A percentile compares a stretch with the other conserved stretches of the same genome.
Conservation (phyloP, 1,140 invertebrate species). For the Popillia japonica region DNA sequence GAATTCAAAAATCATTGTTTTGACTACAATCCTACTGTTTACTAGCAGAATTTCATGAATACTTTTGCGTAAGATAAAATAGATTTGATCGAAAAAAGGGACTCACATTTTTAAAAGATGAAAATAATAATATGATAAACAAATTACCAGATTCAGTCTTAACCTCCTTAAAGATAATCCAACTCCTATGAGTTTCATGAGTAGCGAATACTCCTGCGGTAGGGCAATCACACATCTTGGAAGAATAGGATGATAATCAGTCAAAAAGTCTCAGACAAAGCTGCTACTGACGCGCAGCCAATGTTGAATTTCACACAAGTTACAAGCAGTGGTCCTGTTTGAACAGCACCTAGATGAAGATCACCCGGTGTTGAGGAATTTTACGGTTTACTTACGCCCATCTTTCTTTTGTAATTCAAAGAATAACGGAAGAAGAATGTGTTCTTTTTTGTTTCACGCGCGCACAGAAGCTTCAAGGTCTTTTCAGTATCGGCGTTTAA, state of each 20-base stretch:
- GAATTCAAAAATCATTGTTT: too few species aligned
- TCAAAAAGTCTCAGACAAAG: constrained; percentile 23
- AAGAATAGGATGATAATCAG: constrained; percentile 17
- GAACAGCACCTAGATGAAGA: neutral
- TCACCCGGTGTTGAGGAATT: neutral
- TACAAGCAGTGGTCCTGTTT: neutral
- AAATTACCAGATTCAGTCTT: constrained; percentile 55
- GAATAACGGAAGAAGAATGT: constrained; percentile 12
- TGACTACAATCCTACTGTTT: too few species aligned
- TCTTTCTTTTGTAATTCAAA: neutral
- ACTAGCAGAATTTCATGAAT: too few species aligned
- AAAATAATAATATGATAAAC: neutral
- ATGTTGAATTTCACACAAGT: neutral
- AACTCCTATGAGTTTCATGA: constrained; percentile 68
- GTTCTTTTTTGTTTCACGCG: constrained; percentile 17
- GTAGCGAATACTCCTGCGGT: constrained; percentile 64
- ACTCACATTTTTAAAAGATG: too few species aligned
- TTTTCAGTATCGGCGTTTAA: neutral
- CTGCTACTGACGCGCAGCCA: neutral
- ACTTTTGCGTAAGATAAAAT: too few species aligned
- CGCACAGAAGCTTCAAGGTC: constrained; percentile 30
- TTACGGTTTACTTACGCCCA: constrained; percentile 7
- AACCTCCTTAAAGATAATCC: constrained; percentile 70
- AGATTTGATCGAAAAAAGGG: too few species aligned
- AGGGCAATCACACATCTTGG: constrained; percentile 66